phyloP scores from a whole-genome alignment of 2,888 invertebrate species.

The Drosophila basisetae region DNA sequence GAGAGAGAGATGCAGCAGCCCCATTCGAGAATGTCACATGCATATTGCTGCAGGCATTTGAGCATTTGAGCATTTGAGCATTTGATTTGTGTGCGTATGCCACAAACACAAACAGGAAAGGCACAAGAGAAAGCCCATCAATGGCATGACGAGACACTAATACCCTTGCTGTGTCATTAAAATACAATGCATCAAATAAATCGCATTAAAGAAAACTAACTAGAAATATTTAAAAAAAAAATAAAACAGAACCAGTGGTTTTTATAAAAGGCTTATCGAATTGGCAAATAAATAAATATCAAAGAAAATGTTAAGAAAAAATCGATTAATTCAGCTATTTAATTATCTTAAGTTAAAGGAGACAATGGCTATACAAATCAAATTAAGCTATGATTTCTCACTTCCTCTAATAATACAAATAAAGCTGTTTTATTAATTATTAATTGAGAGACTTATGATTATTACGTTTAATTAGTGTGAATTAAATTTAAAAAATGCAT shows the following conservation, averaged over 20 bases:
- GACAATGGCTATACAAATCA: neutral
- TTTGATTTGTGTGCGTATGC: slow-evolving; percentile 59
- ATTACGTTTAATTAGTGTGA: neutral
- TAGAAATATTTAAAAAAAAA: neutral
- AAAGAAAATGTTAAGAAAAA: neutral
- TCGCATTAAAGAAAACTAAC: slow-evolving; percentile 15
- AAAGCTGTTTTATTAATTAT: neutral
- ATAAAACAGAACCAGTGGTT: neutral
- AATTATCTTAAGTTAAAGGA: neutral
- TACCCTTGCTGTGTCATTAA: slow-evolving; percentile 34
- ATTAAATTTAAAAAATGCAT: neutral
- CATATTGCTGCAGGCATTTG: slow-evolving; percentile 60
- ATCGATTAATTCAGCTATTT: neutral
- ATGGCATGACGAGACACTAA: slow-evolving; percentile 45
- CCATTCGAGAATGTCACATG: slow-evolving; percentile 50
- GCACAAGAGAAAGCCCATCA: slow-evolving; percentile 24
- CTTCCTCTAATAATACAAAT: neutral
- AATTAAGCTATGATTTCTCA: neutral
- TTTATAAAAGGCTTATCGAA: neutral
- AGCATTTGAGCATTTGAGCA: slow-evolving; percentile 61
- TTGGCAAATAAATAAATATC: neutral
- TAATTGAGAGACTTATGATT: neutral
- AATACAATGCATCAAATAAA: slow-evolving; percentile 1
- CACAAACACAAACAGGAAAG: slow-evolving; percentile 24
- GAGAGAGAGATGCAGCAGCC: neutral